phyloP scores from a whole-genome alignment of 2,113 vertebrate genomes.

The Anoplopoma fimbria region DNA sequence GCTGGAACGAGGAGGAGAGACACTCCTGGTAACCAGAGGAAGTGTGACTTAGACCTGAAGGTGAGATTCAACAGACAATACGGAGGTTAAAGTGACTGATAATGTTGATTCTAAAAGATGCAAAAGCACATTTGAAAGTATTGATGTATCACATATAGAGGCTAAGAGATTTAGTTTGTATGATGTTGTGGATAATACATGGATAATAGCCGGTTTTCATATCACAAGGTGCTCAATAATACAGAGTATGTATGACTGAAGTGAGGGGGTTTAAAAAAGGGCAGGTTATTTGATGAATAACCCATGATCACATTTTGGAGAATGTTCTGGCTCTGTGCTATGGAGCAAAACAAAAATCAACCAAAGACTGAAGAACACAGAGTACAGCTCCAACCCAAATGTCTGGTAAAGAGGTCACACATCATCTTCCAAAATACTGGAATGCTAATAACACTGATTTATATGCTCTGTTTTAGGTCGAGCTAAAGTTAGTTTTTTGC shows the following conservation, averaged over 20 bases:
- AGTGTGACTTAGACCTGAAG: constrained; percentile 60
- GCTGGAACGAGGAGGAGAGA: constrained; percentile 58
- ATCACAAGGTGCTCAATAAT: not conserved
- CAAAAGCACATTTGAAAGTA: not conserved
- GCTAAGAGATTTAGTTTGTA: not conserved
- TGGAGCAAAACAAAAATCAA: not conserved
- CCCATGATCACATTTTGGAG: not conserved
- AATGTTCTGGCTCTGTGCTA: constrained; percentile 3
- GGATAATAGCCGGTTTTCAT: not conserved
- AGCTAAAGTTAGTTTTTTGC: not conserved
- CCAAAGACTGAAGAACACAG: not conserved
- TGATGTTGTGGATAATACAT: not conserved
- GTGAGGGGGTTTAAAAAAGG: not conserved
- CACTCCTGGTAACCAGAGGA: constrained; percentile 21
- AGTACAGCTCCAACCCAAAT: not conserved
- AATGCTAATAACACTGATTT: not conserved
- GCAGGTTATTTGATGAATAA: constrained; percentile 2
- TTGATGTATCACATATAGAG: not conserved
- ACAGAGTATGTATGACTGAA: not conserved
- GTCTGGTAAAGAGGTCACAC: not conserved
- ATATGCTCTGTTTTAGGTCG: not conserved
- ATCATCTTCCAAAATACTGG: not conserved
- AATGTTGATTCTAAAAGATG: not conserved
- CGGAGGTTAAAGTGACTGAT: not conserved
- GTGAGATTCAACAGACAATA: constrained; percentile 28